A percentile compares a stretch with the other conserved stretches of the same genome.
These are phyloP conservation scores for Brachionus rubens DNA, from an alignment of 1,140 invertebrate species.

Conservation along the genomic window DNA sequence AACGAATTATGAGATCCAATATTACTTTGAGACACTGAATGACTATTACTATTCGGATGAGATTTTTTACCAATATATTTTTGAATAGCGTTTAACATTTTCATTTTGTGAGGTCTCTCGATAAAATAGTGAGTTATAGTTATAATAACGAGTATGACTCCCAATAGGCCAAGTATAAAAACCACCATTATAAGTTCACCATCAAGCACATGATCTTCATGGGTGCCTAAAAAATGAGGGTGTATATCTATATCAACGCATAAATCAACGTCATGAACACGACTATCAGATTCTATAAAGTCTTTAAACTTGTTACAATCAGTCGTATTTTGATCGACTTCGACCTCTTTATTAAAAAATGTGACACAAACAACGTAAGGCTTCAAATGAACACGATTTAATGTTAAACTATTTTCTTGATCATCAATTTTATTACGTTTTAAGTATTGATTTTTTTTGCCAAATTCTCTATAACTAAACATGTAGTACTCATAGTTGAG, in stretches of 20 bases:
- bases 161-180: slow-evolving; percentile 19
- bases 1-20: slow-evolving; percentile 16
- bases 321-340: not conserved
- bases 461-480: slow-evolving; percentile 31
- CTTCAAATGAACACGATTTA: slow-evolving; percentile 23
- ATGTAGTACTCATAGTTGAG: slow-evolving; percentile 9
- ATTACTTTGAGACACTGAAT: not conserved
- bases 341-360: not conserved
- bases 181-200: slow-evolving; percentile 26
- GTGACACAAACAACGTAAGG: slow-evolving; percentile 39
- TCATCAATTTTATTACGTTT: slow-evolving; percentile 18
- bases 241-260: slow-evolving; percentile 40
- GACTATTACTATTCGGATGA: not conserved
- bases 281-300: not conserved
- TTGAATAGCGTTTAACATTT: not conserved
- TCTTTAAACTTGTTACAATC: not conserved
- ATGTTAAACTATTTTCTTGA: not conserved
- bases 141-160: not conserved
- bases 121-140: slow-evolving; percentile 27
- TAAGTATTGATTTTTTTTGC: not conserved
- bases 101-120: not conserved
- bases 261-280: slow-evolving; percentile 8
- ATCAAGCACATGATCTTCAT: not conserved
- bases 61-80: not conserved
- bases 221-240: slow-evolving; percentile 7